Evolutionary conservation across 1,140 invertebrate genomes (phyloP).

Genomic region (Hermetia illucens): DNA sequence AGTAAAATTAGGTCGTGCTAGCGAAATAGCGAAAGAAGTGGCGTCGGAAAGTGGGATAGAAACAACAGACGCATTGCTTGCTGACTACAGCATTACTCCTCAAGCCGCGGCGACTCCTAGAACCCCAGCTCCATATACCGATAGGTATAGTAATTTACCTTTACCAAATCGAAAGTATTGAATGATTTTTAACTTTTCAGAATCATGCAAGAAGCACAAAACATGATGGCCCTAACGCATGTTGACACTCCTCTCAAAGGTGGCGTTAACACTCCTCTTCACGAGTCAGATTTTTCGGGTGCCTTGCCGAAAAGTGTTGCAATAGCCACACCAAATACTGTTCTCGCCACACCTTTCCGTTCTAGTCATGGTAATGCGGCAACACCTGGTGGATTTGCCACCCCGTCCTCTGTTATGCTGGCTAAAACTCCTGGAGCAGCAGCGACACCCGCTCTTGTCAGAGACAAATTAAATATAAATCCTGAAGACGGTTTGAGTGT

Average conservation of each 20-base stretch:
- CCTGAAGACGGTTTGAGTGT: conserved; percentile 61
- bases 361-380: conserved; percentile 27
- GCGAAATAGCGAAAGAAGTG: conserved; percentile 83
- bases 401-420: conserved; percentile 30
- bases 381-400: conserved; percentile 36
- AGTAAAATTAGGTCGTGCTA: conserved; percentile 91
- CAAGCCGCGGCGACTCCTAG: conserved; percentile 64
- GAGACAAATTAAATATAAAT: conserved; percentile 94
- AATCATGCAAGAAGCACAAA: conserved; percentile 88
- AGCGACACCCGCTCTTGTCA: conserved; percentile 37
- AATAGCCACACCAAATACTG: conserved; percentile 85
- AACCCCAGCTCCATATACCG: conserved; percentile 64
- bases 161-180: conserved; percentile 8
- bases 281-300: conserved; percentile 76
- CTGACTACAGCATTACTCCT: conserved; percentile 82
- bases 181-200: no score
- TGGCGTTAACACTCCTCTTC: conserved; percentile 84
- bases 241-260: conserved; percentile 96
- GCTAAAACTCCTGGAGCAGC: conserved; percentile 12
- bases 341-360: conserved; percentile 82
- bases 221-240: conserved; percentile 94
- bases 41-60: conserved; percentile 70
- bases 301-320: conserved; percentile 58
- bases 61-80: conserved; percentile 74
- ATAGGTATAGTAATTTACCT: no score